A percentile compares a stretch with the other conserved stretches of the same genome.
phyloP scores from a whole-genome alignment of 2,888 invertebrate genomes.

The Noctua fimbriata region DNA sequence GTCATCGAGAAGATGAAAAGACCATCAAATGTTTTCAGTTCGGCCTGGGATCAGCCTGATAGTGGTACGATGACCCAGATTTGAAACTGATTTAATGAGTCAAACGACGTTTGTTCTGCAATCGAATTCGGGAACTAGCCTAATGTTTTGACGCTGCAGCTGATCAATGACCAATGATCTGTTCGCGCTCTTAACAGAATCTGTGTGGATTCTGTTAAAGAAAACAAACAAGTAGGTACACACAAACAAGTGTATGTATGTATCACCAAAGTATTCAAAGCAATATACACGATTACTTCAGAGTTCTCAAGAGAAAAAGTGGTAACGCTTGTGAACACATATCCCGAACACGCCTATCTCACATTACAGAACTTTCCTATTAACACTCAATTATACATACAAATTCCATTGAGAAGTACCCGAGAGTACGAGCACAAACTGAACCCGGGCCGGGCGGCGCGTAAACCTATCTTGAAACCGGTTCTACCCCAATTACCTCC shows the following conservation, averaged over 20 bases:
- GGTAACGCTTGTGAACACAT: constrained; percentile 33
- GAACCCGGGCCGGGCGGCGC: constrained; percentile 51
- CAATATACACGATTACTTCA: constrained; percentile 25
- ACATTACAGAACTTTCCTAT: constrained; percentile 63
- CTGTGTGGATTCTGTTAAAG: too few species aligned
- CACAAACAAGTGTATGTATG: background rate
- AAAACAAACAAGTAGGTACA: background rate
- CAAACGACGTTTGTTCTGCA: background rate
- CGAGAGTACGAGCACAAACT: constrained; percentile 45
- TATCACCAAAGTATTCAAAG: background rate
- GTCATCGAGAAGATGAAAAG: background rate
- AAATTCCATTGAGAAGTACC: constrained; percentile 62
- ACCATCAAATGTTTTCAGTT: background rate
- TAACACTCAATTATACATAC: constrained; percentile 64
- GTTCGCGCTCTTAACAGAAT: background rate
- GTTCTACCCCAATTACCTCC: constrained; percentile 82
- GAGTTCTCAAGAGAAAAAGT: constrained; percentile 45
- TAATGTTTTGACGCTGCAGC: background rate
- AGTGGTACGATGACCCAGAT: too few species aligned
- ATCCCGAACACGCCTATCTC: constrained; percentile 52
- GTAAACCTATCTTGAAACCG: constrained; percentile 71
- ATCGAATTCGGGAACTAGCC: background rate
- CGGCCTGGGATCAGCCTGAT: too few species aligned
- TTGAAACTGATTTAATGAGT: background rate
- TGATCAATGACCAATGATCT: background rate